Evolutionary conservation across 2,113 vertebrate genomes (phyloP), one percentile per base, ranked within the genome.

Genomic region (Orycteropus afer): DNA sequence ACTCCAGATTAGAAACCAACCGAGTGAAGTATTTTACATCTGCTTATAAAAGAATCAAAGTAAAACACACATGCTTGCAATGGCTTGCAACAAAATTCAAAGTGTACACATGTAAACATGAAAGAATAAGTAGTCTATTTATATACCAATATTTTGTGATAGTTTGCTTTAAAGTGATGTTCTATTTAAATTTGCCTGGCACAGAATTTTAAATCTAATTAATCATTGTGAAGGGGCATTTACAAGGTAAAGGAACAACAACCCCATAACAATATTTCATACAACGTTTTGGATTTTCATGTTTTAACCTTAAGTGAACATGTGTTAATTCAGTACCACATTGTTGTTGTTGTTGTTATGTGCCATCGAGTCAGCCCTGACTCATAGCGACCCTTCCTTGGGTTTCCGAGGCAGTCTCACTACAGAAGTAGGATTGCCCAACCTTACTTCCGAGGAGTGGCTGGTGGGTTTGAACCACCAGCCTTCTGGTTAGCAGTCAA

Each of bases 151-250:
- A 73, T 82, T 94, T 95, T 95, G 63, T 49, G 20, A 80, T 3
- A 57, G 51, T 37, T 93, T 32, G 37, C 49, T 89, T 93, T 92
- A 81, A 96, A 93, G 87, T 85, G 63, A 95, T 84, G 53, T 93
- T 85, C 71, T 96, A 88, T 93, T 84, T 90, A 89, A 85, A 86
- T 96, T 87, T 88, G 83, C n/a, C 59, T 93, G 86, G n/a, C 71
- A 89, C 3, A 95, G 77, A 83, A 94, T 51, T 93, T 94, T 57
- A 78, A 23, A 87, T 61, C 37, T 89, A 95, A 94, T 96, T 90
- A 94, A 94, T 92, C 91, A 88, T 45, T 27, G 15, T 93, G 22
- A 93, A 93, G 37, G 51, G 32, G 7, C 80, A 97, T 88, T 95
- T 90, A 81, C 57, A 77, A 95, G n/a, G 61, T 81, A 96, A 96